Conservation (phyloP, 2,113 vertebrate genomes). For the Thryonomys swinderianus region DNA sequence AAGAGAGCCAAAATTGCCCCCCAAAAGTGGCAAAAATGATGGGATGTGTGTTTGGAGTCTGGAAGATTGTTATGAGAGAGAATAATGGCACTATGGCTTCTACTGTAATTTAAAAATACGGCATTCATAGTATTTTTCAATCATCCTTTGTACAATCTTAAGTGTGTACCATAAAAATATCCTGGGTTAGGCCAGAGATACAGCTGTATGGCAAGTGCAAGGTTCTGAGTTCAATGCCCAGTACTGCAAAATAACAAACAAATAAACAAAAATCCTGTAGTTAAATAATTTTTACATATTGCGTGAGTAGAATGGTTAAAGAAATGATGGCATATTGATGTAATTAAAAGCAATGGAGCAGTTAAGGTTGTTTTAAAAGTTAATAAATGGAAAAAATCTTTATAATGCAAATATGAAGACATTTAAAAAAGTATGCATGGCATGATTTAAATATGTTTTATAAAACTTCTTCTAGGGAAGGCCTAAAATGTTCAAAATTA, state of each 20-base stretch:
- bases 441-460: not conserved
- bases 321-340: not conserved
- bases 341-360: not conserved
- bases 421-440: not conserved
- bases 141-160: not conserved
- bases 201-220: too few species aligned
- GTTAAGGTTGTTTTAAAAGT: not conserved
- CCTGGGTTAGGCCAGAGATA: too few species aligned
- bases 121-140: not conserved
- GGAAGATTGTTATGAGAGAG: not conserved
- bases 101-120: not conserved
- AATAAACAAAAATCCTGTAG: not conserved
- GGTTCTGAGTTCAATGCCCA: too few species aligned
- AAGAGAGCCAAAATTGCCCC: not conserved
- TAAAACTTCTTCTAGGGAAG: not conserved
- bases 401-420: constrained; percentile 18
- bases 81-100: not conserved
- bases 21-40: not conserved
- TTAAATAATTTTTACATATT: constrained; percentile 28
- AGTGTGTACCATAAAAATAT: not conserved
- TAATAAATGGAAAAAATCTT: not conserved
- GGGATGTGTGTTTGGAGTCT: not conserved
- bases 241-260: too few species aligned
- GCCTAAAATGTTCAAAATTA: not conserved
- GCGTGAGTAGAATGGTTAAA: not conserved